Conservation (phyloP, 2,888 invertebrate genomes). For the Ectemnius lituratus region DNA sequence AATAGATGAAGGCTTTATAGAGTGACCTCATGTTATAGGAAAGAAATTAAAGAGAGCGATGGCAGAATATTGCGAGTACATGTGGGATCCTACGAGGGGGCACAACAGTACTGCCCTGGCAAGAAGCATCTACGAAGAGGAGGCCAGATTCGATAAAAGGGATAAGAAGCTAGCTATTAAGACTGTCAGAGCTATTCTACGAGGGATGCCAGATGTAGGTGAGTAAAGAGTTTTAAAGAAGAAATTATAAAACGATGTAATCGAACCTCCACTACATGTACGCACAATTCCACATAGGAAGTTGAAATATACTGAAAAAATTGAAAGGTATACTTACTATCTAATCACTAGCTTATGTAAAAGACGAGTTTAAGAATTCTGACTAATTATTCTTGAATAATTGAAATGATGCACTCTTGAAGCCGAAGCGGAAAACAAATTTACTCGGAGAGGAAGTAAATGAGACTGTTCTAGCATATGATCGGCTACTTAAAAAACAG, state of each 20-base stretch:
- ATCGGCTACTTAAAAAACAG: neutral
- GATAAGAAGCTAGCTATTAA: conserved; percentile 75
- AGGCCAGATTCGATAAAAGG: conserved; percentile 66
- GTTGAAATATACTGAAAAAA: too few species aligned
- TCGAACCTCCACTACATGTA: too few species aligned
- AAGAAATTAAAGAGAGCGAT: conserved; percentile 48
- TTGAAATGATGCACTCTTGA: too few species aligned
- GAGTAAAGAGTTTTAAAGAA: conserved; percentile 59
- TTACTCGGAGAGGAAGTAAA: too few species aligned
- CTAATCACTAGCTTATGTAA: too few species aligned
- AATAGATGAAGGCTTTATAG: neutral
- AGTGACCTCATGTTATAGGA: conserved; percentile 28
- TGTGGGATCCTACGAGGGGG: conserved; percentile 72
- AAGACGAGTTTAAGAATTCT: too few species aligned
- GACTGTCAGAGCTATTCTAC: conserved; percentile 72
- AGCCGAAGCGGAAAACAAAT: too few species aligned
- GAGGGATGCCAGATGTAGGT: conserved; percentile 74
- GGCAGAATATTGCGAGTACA: conserved; percentile 76
- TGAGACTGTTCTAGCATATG: conserved; percentile 14
- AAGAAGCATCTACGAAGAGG: conserved; percentile 70
- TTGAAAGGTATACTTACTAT: too few species aligned
- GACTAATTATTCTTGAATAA: too few species aligned
- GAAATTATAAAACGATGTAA: too few species aligned
- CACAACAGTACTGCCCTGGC: conserved; percentile 61
- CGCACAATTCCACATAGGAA: too few species aligned